These are phyloP conservation scores for Coremacera marginata DNA, from an alignment of 2,888 invertebrate genomes.

Conservation along the genomic window DNA sequence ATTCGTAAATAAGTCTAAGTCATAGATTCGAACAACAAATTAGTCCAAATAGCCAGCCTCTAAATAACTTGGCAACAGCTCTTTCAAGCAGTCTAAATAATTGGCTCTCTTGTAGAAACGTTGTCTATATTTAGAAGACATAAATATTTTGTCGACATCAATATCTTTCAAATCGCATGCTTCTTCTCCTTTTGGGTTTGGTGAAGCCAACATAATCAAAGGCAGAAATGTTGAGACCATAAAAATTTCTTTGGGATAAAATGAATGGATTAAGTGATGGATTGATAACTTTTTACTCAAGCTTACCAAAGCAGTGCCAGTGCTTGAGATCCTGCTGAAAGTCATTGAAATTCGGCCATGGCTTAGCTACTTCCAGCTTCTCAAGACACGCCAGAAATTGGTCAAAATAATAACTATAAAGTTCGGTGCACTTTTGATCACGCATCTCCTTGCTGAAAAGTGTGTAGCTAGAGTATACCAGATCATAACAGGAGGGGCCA, in stretches of 20 bases:
- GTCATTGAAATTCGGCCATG: not conserved
- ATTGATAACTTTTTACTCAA: too few species aligned
- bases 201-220: not conserved
- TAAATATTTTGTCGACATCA: not conserved
- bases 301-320: conserved; percentile 27
- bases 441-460: conserved; percentile 14
- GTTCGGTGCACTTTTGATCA: conserved; percentile 16
- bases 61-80: conserved; percentile 31
- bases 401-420: conserved; percentile 27
- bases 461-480: conserved; percentile 9
- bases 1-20: too few species aligned
- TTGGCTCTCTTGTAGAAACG: conserved; percentile 12
- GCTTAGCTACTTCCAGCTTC: conserved; percentile 4
- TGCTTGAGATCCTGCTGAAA: conserved; percentile 18
- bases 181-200: not conserved
- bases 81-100: conserved; percentile 27
- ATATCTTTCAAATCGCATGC: not conserved
- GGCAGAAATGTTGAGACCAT: conserved; percentile 25
- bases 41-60: conserved; percentile 19
- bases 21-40: not conserved
- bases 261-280: not conserved
- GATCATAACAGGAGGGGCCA: conserved; percentile 23
- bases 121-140: conserved; percentile 5
- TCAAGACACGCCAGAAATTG: conserved; percentile 17
- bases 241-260: conserved; percentile 9